Evolutionary conservation across 1,140 invertebrate species (phyloP), one percentile per base, ranked within the genome.

Genomic region (Cyphomyrmex costatus): DNA sequence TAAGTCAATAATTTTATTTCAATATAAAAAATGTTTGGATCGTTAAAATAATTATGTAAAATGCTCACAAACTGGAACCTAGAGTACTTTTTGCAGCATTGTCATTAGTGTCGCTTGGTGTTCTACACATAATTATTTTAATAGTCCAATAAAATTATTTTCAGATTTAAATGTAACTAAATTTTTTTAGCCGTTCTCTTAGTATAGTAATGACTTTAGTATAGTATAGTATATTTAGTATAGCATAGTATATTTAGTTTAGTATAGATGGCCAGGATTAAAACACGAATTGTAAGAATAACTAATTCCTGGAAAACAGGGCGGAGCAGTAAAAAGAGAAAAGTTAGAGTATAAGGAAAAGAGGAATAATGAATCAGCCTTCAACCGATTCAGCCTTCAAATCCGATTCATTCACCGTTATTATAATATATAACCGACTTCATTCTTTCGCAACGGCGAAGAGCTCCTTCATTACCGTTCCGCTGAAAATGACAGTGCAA

Each of bases 391-490:
- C 46, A 33, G 65, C 46, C 7, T 49, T 65, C 27, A 51, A n/a
- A 21, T 79, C 19, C 21, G 30, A 53, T 24, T 70, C 46, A 36
- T 68, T 5, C 60, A 19, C 16, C 77, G 21, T 80, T 70, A 56
- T 80, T 68, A 70, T 51, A 53, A 80, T 21, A 80, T 21, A 66
- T 27, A 79, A 66, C 46, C 30, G 46, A 68, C 19, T 68, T 36
- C 46, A 42, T 42, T 60, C 21, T 61, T 60, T 36, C 21, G 33
- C 53, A 36, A 77, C 33, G 56, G 1, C 51, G 7, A 65, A 14
- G 14, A 16, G 16, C 21, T n/a, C 24, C 16, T 27, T 30, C 24
- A 1, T 63, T 24, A 16, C 21, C 24, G 21, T 21, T 46, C 19
- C 60, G 24, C 36, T 30, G 46, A 19, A 80, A 70, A 36, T 80